Conservation (phyloP, 2,113 vertebrate genomes). For the Todiramphus saurophagus region DNA sequence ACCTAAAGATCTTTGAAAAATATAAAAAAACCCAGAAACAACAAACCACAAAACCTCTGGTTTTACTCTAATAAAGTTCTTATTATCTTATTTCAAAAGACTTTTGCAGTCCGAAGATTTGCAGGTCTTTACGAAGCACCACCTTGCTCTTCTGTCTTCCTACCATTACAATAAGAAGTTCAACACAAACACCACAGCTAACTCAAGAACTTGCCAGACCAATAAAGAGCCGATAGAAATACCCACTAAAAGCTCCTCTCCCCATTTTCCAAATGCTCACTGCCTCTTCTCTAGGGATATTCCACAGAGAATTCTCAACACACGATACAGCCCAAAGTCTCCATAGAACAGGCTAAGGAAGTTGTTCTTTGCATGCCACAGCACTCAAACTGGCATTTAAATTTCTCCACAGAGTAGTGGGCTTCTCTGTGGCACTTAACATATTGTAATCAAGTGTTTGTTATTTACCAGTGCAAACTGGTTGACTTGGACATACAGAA, state of each 20-base stretch:
- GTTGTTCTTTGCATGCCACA: neutral
- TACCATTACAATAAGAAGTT: neutral
- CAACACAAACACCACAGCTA: neutral
- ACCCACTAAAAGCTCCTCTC: neutral
- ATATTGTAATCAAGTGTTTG: neutral
- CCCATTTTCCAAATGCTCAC: neutral
- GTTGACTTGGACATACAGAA: slow-evolving; percentile 96
- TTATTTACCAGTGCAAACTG: slow-evolving; percentile 90
- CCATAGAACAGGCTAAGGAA: neutral
- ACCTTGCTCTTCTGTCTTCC: neutral
- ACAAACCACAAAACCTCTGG: neutral
- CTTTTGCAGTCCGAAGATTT: neutral
- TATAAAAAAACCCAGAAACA: too few species aligned
- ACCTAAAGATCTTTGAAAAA: neutral
- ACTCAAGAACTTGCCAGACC: neutral
- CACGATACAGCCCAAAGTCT: neutral
- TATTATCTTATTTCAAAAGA: neutral
- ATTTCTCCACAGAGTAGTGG: neutral
- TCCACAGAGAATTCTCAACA: neutral
- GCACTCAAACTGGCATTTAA: neutral
- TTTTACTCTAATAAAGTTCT: neutral
- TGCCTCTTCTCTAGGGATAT: neutral
- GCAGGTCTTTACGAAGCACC: neutral
- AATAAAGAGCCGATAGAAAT: neutral
- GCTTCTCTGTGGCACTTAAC: neutral